phyloP scores from a whole-genome alignment of 2,888 invertebrate genomes.

The Drosophila sordidapex region DNA sequence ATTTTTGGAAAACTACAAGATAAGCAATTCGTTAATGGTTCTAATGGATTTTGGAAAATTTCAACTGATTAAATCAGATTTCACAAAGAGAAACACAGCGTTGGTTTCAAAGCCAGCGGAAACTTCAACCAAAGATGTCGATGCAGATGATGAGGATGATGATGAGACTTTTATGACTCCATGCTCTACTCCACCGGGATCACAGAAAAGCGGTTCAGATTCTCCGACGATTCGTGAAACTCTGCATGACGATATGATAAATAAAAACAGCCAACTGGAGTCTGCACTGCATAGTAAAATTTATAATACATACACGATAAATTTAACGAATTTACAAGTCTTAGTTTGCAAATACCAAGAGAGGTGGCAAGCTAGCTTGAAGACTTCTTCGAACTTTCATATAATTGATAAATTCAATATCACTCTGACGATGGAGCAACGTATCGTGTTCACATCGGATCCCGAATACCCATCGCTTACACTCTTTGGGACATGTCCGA shows the following conservation, averaged over 20 bases:
- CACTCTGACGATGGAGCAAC: conserved; percentile 90
- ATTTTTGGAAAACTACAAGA: conserved; percentile 92
- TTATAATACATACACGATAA: conserved; percentile 92
- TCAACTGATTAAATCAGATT: conserved; percentile 82
- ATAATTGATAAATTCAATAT: conserved; percentile 92
- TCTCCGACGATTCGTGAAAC: conserved; percentile 84
- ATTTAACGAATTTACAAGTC: conserved; percentile 93
- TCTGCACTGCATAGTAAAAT: conserved; percentile 88
- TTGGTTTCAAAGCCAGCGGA: conserved; percentile 36
- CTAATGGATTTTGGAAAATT: conserved; percentile 96
- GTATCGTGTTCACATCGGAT: conserved; percentile 92
- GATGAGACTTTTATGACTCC: conserved; percentile 92
- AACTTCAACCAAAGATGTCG: conserved; percentile 30
- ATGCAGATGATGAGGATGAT: conserved; percentile 86
- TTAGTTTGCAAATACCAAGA: conserved; percentile 95
- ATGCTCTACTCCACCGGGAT: conserved; percentile 94
- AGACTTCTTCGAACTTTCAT: conserved; percentile 93
- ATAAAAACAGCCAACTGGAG: conserved; percentile 87
- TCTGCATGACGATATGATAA: conserved; percentile 87
- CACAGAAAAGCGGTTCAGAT: conserved; percentile 87
- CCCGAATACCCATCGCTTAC: conserved; percentile 94
- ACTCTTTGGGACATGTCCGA: conserved; percentile 93
- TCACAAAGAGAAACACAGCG: conserved; percentile 54
- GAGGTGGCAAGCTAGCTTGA: conserved; percentile 94
- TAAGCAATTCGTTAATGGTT: conserved; percentile 91